Evolutionary conservation across 2,888 invertebrate genomes (phyloP), one percentile per base, ranked within the genome.

Genomic region (Plebejus argus): DNA sequence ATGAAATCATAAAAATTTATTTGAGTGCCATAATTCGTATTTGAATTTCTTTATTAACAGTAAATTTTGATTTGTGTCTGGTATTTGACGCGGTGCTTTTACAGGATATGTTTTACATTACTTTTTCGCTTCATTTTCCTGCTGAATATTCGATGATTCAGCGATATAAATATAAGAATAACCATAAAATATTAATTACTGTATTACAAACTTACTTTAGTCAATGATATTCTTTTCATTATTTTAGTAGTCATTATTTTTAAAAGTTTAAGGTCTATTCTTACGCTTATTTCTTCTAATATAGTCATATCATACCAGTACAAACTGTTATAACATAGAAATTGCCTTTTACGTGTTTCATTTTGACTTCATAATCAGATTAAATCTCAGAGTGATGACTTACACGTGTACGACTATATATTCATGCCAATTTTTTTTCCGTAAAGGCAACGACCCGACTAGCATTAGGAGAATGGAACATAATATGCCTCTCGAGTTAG

Each of bases 1-100:
- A 61, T 61, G 61, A 66, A 66, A 66, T 66, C 66, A 66, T 66
- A 66, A 66, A 66, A 28, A 18, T 28, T 66, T 66, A 66, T 66
- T 66, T 66, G 6, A 33, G 66, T 66, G 15, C 66, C 4, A 18
- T 66, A 33, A 66, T 66, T 66, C 28, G 66, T 18, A 66, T 66
- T 66, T 66, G 66, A 66, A 15, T 66, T 66, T 66, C 66, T 66
- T 66, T 66, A 28, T 66, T 5, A 33, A 18, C 66, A 33, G 28
- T 61, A 66, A 66, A 28, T 20, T 66, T 15, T 66, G 66, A 66
- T 66, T 66, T 66, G 5, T 33, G 6, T 12, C 66, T 15, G 28
- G 28, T 33, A 10, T 5, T 66, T 66, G 15, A 20, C 15, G 20
- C 12, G 12, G 12, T 61, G 23, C 4, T 23, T 10, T 23, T n/a